phyloP scores from a whole-genome alignment of 2,797 vertebrate species.

The Varecia variegata region DNA sequence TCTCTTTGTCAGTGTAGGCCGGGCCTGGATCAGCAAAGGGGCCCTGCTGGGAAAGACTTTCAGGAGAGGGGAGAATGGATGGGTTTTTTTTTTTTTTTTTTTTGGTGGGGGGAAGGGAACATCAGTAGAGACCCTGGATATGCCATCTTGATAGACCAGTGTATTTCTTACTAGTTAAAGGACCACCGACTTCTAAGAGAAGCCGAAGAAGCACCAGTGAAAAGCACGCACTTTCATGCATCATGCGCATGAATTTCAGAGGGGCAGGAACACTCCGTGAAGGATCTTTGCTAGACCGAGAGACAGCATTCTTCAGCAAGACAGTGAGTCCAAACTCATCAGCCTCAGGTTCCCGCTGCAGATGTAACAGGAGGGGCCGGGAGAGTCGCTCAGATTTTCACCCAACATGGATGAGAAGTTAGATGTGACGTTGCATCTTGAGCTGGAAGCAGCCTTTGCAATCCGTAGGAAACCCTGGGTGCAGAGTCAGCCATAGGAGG shows the following conservation, averaged over 20 bases:
- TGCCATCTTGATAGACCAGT: neutral
- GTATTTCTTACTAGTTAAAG: neutral
- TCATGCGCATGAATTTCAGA: neutral
- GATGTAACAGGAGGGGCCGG: neutral
- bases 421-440: neutral
- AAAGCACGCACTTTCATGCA: neutral
- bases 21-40: neutral
- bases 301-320: neutral
- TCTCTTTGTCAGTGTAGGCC: neutral
- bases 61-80: neutral
- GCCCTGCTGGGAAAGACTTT: neutral
- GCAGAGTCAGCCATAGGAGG: fast-evolving
- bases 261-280: neutral
- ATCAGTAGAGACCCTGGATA: neutral
- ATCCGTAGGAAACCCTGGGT: neutral
- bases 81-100: neutral
- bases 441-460: neutral
- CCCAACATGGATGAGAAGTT: neutral
- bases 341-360: neutral
- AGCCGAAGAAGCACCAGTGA: neutral
- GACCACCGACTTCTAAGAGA: neutral
- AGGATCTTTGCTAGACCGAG: neutral
- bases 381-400: neutral
- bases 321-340: neutral
- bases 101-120: neutral